A percentile compares a stretch with the other conserved stretches of the same genome.
Conservation (phyloP, 2,797 vertebrate genomes). For the Scarus forsteni region DNA sequence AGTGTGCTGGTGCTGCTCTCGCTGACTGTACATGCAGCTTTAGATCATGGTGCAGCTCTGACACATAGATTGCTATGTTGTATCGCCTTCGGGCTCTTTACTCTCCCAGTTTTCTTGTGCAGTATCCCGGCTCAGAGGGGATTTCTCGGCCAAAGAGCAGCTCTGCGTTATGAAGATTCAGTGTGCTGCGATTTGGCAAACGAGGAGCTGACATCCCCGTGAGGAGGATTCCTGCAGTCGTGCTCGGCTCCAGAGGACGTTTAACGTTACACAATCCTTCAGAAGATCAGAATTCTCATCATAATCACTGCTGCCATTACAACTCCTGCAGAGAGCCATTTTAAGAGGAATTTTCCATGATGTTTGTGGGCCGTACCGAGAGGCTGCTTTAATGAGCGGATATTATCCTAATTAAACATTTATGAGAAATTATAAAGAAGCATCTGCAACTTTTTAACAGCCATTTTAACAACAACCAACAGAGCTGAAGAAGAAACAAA, state of each 20-base stretch:
- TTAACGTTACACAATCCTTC: conserved; percentile 4
- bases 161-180: conserved; percentile 7
- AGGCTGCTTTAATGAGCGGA: not conserved
- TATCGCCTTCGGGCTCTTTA: conserved; percentile 28
- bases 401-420: conserved; percentile 5
- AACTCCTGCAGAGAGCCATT: not conserved
- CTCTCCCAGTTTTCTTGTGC: conserved; percentile 11
- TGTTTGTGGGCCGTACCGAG: not conserved
- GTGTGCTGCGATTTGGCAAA: conserved; percentile 8
- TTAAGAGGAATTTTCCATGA: conserved; percentile 8
- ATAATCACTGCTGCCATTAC: conserved; percentile 7
- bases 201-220: not conserved
- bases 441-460: not conserved
- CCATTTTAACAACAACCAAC: not conserved
- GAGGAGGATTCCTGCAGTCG: conserved; percentile 6
- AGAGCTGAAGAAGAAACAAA: not conserved
- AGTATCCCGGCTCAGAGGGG: conserved; percentile 9
- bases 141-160: conserved; percentile 20
- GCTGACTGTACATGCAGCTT: not conserved
- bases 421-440: not conserved
- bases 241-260: conserved; percentile 1
- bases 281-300: conserved; percentile 12
- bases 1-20: not conserved
- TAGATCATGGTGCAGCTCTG: not conserved
- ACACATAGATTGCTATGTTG: conserved; percentile 7